Evolutionary conservation across 2,113 vertebrate species (phyloP).

Genomic region (Myiozetetes cayanensis): DNA sequence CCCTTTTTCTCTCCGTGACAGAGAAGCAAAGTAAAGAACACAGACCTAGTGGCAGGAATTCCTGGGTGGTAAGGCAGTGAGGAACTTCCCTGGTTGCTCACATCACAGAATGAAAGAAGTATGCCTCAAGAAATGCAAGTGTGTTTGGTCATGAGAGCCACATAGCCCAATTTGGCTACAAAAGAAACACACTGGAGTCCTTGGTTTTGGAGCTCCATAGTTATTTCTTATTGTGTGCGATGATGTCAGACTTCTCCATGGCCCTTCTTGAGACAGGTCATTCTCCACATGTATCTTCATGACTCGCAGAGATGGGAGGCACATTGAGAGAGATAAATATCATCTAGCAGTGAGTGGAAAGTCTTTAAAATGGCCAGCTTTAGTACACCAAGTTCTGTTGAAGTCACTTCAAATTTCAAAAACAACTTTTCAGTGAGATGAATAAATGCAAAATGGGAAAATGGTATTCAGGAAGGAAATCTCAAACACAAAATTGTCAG

Average conservation of each 20-base stretch:
- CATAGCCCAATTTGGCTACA: background rate
- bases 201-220: background rate
- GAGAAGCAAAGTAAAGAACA: background rate
- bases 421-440: background rate
- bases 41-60: background rate
- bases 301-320: background rate
- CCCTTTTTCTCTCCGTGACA: background rate
- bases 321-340: background rate
- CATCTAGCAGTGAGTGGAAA: background rate
- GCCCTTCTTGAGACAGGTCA: background rate
- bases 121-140: background rate
- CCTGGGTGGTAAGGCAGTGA: background rate
- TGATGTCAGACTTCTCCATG: background rate
- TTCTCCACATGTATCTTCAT: background rate
- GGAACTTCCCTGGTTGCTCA: background rate
- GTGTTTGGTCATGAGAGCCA: fast-evolving
- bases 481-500: background rate
- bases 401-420: background rate
- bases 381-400: background rate
- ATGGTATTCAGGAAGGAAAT: background rate
- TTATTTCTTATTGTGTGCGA: background rate
- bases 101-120: background rate
- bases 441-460: background rate
- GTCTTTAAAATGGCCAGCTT: background rate
- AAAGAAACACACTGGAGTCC: background rate